phyloP scores from a whole-genome alignment of 1,140 invertebrate species.

The Caenorhabditis latens region DNA sequence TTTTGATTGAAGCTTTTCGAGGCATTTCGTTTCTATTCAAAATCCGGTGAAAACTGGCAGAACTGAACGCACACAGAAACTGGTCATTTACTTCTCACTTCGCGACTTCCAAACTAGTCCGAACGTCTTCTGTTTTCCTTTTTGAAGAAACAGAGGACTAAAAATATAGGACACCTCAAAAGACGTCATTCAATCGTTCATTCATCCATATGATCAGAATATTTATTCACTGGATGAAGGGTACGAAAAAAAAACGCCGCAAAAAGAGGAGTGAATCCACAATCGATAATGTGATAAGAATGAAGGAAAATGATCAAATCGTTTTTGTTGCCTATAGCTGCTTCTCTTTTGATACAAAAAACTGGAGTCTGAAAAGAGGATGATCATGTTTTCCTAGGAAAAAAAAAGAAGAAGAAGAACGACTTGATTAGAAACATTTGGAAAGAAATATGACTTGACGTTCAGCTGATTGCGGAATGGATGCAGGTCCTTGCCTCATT shows the following conservation, averaged over 20 bases:
- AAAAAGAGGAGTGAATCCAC: neutral
- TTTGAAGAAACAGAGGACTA: neutral
- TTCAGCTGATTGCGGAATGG: slow-evolving; percentile 1
- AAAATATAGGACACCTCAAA: slow-evolving; percentile 4
- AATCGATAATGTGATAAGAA: slow-evolving; percentile 52
- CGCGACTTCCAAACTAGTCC: slow-evolving; percentile 9
- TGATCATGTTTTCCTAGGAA: slow-evolving; percentile 27
- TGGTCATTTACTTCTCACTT: slow-evolving; percentile 49
- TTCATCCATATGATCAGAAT: slow-evolving; percentile 5
- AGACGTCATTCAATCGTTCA: slow-evolving; percentile 18
- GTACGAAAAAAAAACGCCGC: neutral
- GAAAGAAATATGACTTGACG: slow-evolving; percentile 38
- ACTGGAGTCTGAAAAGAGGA: slow-evolving; percentile 23
- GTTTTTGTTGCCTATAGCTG: slow-evolving; percentile 9
- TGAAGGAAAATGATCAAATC: slow-evolving; percentile 9
- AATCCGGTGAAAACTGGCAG: slow-evolving; percentile 53
- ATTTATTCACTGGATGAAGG: neutral
- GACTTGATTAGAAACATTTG: slow-evolving; percentile 48
- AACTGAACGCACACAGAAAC: slow-evolving; percentile 22
- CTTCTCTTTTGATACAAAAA: slow-evolving; percentile 19
- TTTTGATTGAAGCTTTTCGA: slow-evolving; percentile 36
- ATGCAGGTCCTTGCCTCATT: slow-evolving; percentile 28
- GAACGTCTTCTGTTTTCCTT: neutral
- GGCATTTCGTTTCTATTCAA: slow-evolving; percentile 1
- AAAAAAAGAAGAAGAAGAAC: slow-evolving; percentile 32